These are phyloP conservation scores for Spondyliosoma cantharus DNA, from an alignment of 2,797 vertebrate species.

Conservation along the genomic window DNA sequence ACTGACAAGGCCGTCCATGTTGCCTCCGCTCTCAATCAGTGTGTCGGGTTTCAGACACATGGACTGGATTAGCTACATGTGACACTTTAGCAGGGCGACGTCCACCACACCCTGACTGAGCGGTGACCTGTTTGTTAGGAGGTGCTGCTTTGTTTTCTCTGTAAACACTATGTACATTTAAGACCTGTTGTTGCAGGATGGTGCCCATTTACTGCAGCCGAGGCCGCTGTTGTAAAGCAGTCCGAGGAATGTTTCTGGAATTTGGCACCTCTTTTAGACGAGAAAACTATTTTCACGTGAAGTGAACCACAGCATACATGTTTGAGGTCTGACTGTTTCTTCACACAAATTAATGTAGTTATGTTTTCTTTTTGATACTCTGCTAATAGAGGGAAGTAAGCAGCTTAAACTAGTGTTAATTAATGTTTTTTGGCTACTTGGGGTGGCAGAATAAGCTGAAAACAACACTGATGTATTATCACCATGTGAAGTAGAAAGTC, in stretches of 20 bases:
- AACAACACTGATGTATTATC: neutral
- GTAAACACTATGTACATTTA: conserved; percentile 78
- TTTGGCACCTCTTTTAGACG: conserved; percentile 48
- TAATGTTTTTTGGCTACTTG: neutral
- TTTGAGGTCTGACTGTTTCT: neutral
- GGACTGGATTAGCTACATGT: conserved; percentile 77
- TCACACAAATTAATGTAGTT: conserved; percentile 6
- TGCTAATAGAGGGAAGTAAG: neutral
- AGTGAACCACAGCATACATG: neutral
- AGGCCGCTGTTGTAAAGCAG: conserved; percentile 67
- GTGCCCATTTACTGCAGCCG: conserved; percentile 63
- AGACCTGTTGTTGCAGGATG: conserved; percentile 77
- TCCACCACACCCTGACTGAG: conserved; percentile 64
- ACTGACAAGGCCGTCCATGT: conserved; percentile 57
- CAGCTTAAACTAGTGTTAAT: neutral
- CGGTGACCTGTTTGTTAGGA: conserved; percentile 49
- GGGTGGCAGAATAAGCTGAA: neutral
- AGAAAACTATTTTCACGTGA: conserved; percentile 8
- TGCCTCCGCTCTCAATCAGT: conserved; percentile 43
- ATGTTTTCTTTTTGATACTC: neutral
- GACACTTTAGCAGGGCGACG: conserved; percentile 54
- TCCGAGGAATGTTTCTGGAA: conserved; percentile 75
- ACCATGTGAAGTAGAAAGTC: neutral
- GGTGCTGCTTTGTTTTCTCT: conserved; percentile 80
- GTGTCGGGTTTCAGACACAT: conserved; percentile 81